These are phyloP conservation scores for Strix uralensis DNA, from an alignment of 2,113 vertebrate genomes.

Conservation along the genomic window DNA sequence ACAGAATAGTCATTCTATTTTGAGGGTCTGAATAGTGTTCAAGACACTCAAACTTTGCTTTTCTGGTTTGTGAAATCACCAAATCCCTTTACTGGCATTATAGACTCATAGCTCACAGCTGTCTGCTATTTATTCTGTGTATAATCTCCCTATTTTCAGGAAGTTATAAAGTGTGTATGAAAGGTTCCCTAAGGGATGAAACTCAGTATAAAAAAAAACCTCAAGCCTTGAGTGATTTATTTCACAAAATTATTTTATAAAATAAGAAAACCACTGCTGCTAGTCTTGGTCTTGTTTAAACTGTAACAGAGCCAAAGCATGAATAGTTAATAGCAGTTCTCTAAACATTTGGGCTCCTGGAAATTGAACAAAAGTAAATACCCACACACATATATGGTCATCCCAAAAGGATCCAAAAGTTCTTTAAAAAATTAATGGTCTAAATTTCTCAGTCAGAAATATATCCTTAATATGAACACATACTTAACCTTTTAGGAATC, in stretches of 20 bases:
- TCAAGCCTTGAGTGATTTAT: neutral
- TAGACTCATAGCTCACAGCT: neutral
- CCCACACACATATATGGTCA: neutral
- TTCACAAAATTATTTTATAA: neutral
- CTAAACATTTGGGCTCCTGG: neutral
- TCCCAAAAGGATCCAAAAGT: neutral
- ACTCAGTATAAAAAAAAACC: neutral
- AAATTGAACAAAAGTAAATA: neutral
- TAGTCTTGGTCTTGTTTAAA: neutral
- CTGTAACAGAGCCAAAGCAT: neutral
- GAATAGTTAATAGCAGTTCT: neutral
- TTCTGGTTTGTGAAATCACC: slow-evolving; percentile 15
- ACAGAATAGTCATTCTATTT: slow-evolving; percentile 8
- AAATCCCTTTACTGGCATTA: neutral
- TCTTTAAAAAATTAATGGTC: neutral
- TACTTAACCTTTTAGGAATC: neutral
- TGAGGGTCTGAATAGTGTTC: neutral
- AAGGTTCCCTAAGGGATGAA: neutral
- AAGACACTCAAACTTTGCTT: neutral
- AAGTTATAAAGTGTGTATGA: neutral
- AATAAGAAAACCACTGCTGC: neutral
- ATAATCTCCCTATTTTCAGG: slow-evolving; percentile 10
- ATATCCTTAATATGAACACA: neutral
- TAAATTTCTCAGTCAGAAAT: neutral
- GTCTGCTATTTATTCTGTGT: slow-evolving; percentile 29